A percentile compares a stretch with the other conserved stretches of the same genome.
Conservation (phyloP, 1,140 invertebrate species). For the Bombyx mori region ASM3026992v2 NC_085127.1:8769501-8770000, state of each 20-base stretch:
- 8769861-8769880: conserved; percentile 64
- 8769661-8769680: conserved; percentile 30
- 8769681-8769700: conserved; percentile 29
- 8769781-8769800: conserved; percentile 67
- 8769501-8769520: too few relatives aligned
- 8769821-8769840: conserved; percentile 60
- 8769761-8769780: conserved; percentile 57
- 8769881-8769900: conserved; percentile 67
- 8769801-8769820: conserved; percentile 63
- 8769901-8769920: conserved; percentile 56
- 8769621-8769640: conserved; percentile 17
- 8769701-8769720: conserved; percentile 26
- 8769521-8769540: background rate
- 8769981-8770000: too few relatives aligned
- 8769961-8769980: conserved; percentile 3
- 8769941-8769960: conserved; percentile 36
- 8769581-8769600: conserved; percentile 8
- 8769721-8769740: conserved; percentile 30
- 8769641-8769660: conserved; percentile 27
- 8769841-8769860: conserved; percentile 57
- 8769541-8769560: conserved; percentile 1
- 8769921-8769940: conserved; percentile 47
- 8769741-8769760: conserved; percentile 50
- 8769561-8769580: conserved; percentile 9
- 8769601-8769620: conserved; percentile 7